phyloP scores from a whole-genome alignment of 2,113 vertebrate genomes.

The Albula glossodonta region DNA sequence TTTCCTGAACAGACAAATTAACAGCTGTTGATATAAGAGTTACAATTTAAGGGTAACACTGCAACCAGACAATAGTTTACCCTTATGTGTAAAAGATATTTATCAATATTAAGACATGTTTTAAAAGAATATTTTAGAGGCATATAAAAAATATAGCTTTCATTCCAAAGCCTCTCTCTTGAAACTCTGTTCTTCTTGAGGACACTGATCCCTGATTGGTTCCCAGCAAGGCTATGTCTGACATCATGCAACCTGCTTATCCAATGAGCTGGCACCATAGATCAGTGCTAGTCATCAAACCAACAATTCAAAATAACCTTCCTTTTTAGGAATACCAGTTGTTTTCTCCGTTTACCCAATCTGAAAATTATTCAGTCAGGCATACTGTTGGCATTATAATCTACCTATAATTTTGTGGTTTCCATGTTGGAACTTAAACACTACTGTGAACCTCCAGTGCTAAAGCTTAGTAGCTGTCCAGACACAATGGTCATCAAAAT shows the following conservation, averaged over 20 bases:
- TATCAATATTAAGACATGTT: background rate
- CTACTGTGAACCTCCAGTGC: background rate
- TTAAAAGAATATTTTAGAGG: background rate
- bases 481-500: no score
- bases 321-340: no score
- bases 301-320: no score
- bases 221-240: background rate
- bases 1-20: background rate
- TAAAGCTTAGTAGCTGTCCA: no score
- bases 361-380: no score
- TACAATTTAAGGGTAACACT: background rate
- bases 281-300: background rate
- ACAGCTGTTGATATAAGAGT: background rate
- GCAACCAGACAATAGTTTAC: background rate
- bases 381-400: no score
- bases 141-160: background rate
- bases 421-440: no score
- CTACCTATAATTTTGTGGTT: no score
- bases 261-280: background rate
- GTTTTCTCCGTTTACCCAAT: no score
- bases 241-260: background rate
- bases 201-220: background rate
- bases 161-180: background rate
- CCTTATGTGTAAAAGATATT: background rate
- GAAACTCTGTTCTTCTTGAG: background rate